Base-by-base conservation (phyloP, 2,113 vertebrate species). In the Perognathus longimembris region DNA sequence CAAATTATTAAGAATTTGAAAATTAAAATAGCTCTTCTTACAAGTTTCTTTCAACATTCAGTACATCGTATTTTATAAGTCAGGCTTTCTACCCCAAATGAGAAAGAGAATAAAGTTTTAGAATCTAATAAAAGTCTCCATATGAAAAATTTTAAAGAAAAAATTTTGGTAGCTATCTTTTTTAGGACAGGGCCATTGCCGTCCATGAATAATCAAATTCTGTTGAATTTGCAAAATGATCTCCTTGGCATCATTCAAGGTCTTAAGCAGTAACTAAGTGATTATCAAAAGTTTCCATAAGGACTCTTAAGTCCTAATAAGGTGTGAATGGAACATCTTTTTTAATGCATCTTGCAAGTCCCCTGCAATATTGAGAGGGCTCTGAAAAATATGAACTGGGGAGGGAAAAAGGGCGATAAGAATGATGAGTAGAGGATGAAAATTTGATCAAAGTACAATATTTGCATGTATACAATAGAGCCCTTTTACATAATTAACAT, bases 291-390 rank as follows among this genome's bases (percentile, higher is more conserved):
- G 17, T 30, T 30, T 88, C 30, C 77, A 59, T 3, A 28, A 89
- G 85, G 36, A 54, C 73, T 67, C 89, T 94, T 85, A 66, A 88
- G 36, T 38, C 20, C 79, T 94, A 92, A 89, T 92, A 80, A 93
- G 38, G 36, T 88, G 61, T 14, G 14, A 92, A 74, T 20, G 59
- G 74, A 92, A 80, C 8, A 38, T 80, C 59, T 67, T 88, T 80
- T 34, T 32, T 40, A 83, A 59, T 84, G 42, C 15, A 42, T n/a
- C 24, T 54, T 66, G 84, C 78, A 73, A 45, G 20, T 34, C n/a
- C 34, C 69, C 79, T 40, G 18, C 59, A 61, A 40, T 78, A n/a
- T 73, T 15, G 59, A 61, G 21, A 38, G 5, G 45, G 15, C 21
- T 69, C 22, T 74, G 15, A 40, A 92, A 83, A 88, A 88, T 82